Conservation (phyloP, 2,888 invertebrate species). For the Philopedon plagiatum region DNA sequence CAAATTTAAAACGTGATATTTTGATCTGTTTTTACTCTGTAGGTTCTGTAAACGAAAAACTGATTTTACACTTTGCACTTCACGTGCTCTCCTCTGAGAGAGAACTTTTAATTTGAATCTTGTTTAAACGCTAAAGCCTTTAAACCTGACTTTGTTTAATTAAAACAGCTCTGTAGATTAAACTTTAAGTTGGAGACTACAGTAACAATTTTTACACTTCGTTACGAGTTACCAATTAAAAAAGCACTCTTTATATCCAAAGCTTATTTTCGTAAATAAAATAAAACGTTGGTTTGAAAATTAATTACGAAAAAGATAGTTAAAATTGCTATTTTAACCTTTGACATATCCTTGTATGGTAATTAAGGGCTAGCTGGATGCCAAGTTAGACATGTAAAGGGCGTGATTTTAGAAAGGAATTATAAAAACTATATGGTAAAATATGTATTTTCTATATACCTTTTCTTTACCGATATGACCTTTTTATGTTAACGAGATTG, state of each 20-base stretch:
- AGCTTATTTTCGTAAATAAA: neutral
- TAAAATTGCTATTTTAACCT: slow-evolving; percentile 15
- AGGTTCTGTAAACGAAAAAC: no score
- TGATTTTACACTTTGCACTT: no score
- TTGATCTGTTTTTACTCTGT: no score
- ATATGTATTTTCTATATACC: neutral
- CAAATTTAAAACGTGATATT: no score
- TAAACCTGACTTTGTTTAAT: neutral
- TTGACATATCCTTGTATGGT: slow-evolving; percentile 9
- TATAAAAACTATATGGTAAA: neutral
- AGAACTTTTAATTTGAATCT: no score
- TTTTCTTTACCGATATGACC: neutral
- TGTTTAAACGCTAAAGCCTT: no score
- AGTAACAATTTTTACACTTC: neutral
- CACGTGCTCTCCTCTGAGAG: no score
- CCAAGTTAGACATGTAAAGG: neutral
- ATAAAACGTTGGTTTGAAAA: neutral
- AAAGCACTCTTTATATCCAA: neutral
- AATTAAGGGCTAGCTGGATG: slow-evolving; percentile 9
- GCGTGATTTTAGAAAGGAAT: neutral
- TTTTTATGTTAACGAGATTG: neutral
- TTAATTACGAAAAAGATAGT: neutral
- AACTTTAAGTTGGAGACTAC: neutral
- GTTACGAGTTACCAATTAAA: neutral
- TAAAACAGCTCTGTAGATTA: neutral